Evolutionary conservation across 2,888 invertebrate species (phyloP).

Genomic region (Alloplasta piceator): DNA sequence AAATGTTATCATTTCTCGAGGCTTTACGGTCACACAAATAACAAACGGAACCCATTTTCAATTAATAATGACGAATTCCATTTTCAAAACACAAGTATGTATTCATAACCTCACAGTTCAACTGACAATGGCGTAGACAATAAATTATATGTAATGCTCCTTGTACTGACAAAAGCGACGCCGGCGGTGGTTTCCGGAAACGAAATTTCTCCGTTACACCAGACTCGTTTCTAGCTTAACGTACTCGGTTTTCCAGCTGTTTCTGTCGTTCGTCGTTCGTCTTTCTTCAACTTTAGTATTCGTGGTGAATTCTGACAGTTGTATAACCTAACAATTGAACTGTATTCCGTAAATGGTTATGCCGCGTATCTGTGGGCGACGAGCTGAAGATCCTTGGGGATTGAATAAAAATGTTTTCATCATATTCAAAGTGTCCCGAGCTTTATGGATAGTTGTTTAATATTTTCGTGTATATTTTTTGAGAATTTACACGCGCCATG

Average conservation of each 20-base stretch:
- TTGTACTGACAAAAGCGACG: too few relatives aligned
- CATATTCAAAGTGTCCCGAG: neutral
- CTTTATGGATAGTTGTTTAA: constrained; percentile 31
- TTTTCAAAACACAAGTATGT: too few relatives aligned
- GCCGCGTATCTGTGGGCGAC: constrained; percentile 40
- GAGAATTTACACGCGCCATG: constrained; percentile 68
- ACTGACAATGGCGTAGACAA: too few relatives aligned
- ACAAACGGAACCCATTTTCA: constrained; percentile 7
- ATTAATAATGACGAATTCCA: neutral
- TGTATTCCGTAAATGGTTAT: constrained; percentile 51
- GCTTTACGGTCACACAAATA: constrained; percentile 20
- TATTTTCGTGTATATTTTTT: constrained; percentile 9
- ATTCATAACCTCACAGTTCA: too few relatives aligned
- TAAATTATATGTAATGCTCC: too few relatives aligned
- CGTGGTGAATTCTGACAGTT: constrained; percentile 30
- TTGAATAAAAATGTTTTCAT: neutral
- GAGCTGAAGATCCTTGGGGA: constrained; percentile 21
- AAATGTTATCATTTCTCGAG: constrained; percentile 15
- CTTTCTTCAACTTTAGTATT: too few relatives aligned
- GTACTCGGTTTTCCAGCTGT: too few relatives aligned
- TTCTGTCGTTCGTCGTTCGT: too few relatives aligned
- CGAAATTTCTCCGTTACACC: too few relatives aligned
- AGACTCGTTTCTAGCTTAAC: too few relatives aligned
- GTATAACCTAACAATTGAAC: constrained; percentile 34
- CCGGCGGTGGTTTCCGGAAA: too few relatives aligned